phyloP scores from a whole-genome alignment of 2,113 vertebrate genomes.

The Melanocharis versteri region DNA sequence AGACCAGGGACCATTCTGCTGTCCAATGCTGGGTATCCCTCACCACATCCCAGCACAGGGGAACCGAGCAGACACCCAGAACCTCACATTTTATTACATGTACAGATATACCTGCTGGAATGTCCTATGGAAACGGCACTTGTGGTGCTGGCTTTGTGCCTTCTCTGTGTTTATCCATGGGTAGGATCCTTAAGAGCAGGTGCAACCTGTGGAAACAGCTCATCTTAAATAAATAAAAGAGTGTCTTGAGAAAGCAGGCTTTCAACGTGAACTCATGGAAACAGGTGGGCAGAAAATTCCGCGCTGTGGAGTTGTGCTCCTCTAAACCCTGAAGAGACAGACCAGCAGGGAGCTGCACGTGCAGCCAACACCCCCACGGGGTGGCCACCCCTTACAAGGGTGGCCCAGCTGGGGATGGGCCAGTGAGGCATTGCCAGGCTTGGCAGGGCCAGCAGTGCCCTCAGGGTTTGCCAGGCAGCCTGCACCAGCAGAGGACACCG shows the following conservation, averaged over 20 bases:
- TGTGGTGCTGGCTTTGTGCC: not conserved
- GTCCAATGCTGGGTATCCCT: not conserved
- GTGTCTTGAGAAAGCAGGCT: not conserved
- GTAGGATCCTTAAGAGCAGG: not conserved
- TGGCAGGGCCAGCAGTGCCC: not conserved
- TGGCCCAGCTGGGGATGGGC: not conserved
- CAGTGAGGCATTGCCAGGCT: not conserved
- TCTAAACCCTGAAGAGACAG: not conserved
- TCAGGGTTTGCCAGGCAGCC: not conserved
- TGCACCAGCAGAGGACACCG: not conserved
- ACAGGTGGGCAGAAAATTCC: not conserved
- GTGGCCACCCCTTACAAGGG: not conserved
- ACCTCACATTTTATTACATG: not conserved
- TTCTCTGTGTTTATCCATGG: not conserved
- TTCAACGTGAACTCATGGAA: not conserved
- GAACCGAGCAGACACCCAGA: not conserved
- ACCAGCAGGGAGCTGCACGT: rapidly evolving
- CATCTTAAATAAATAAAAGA: not conserved
- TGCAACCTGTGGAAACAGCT: not conserved
- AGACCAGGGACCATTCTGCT: not conserved
- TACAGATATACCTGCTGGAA: not conserved
- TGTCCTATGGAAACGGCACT: not conserved
- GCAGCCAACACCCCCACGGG: rapidly evolving
- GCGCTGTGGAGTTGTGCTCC: not conserved
- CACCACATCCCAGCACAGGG: not conserved